phyloP scores from a whole-genome alignment of 2,797 vertebrate species.

The Amblyopsis hoosieri region DNA sequence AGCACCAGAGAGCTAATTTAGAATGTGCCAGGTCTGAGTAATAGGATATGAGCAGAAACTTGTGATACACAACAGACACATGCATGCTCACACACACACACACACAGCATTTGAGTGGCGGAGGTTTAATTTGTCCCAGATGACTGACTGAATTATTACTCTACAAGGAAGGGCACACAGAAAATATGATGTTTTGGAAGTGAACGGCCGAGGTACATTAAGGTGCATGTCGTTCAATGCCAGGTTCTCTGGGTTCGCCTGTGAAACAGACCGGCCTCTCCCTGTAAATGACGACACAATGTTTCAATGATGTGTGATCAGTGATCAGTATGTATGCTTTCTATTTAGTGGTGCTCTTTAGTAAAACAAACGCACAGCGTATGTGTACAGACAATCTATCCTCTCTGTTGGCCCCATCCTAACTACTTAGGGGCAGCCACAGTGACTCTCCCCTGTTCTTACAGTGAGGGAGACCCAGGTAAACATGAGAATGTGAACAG shows the following conservation, averaged over 20 bases:
- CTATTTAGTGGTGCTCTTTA: too few relatives aligned
- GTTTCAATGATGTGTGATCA: not conserved
- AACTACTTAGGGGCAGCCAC: too few relatives aligned
- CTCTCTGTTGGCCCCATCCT: too few relatives aligned
- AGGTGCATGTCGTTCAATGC: slow-evolving; percentile 65
- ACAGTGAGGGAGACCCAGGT: too few relatives aligned
- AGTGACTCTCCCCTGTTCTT: too few relatives aligned
- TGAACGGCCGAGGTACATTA: slow-evolving; percentile 15
- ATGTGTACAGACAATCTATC: too few relatives aligned
- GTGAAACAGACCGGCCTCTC: not conserved
- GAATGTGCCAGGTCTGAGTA: slow-evolving; percentile 67
- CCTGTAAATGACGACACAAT: slow-evolving; percentile 2
- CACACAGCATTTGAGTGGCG: slow-evolving; percentile 5
- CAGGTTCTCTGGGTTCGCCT: slow-evolving; percentile 48
- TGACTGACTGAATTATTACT: slow-evolving; percentile 24
- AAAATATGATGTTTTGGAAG: not conserved
- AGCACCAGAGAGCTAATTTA: slow-evolving; percentile 53
- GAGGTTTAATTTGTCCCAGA: slow-evolving; percentile 19
- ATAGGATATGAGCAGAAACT: slow-evolving; percentile 56
- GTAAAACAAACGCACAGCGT: too few relatives aligned
- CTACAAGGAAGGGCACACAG: slow-evolving; percentile 19
- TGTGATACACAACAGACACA: slow-evolving; percentile 13
- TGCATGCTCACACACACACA: slow-evolving; percentile 7
- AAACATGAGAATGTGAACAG: too few relatives aligned
- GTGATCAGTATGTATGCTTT: too few relatives aligned